These are phyloP conservation scores for Oryzias sinensis DNA, from an alignment of 2,797 vertebrate species.

Conservation along the genomic window DNA sequence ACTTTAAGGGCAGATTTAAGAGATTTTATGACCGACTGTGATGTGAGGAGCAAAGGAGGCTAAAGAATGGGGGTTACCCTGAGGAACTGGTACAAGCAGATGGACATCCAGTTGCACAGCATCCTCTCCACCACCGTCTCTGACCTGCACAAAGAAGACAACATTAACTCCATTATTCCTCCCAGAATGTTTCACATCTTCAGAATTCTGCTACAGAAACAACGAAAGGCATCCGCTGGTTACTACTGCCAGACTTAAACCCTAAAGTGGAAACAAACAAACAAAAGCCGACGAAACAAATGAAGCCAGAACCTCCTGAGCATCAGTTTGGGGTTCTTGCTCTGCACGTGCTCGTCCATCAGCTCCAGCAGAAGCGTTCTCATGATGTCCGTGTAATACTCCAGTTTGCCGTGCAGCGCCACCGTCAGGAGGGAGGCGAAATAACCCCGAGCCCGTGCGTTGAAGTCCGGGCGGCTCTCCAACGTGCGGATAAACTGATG, in stretches of 20 bases:
- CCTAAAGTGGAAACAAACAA: no score
- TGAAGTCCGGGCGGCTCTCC: slow-evolving; percentile 92
- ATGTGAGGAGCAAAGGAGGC: no score
- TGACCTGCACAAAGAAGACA: slow-evolving; percentile 68
- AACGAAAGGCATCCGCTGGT: no score
- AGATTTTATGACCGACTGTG: no score
- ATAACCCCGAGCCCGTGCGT: slow-evolving; percentile 89
- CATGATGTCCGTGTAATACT: slow-evolving; percentile 98
- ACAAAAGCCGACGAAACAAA: neutral
- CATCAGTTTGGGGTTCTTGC: slow-evolving; percentile 97
- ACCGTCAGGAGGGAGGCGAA: slow-evolving; percentile 95
- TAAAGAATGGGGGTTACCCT: slow-evolving; percentile 76
- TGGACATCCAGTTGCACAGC: slow-evolving; percentile 99
- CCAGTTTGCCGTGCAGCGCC: slow-evolving; percentile 94
- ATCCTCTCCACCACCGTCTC: slow-evolving; percentile 98
- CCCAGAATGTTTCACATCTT: no score
- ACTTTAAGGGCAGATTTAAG: no score
- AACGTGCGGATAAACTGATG: slow-evolving; percentile 91
- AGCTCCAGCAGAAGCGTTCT: slow-evolving; percentile 91
- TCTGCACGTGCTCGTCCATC: slow-evolving; percentile 92
- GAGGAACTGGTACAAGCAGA: slow-evolving; percentile 97
- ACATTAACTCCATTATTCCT: no score
- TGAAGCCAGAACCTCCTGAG: slow-evolving; percentile 81
- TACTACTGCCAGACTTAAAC: no score
- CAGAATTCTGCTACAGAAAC: no score